These are phyloP conservation scores for Polia nebulosa DNA, from an alignment of 2,888 invertebrate genomes.

Conservation along the genomic window DNA sequence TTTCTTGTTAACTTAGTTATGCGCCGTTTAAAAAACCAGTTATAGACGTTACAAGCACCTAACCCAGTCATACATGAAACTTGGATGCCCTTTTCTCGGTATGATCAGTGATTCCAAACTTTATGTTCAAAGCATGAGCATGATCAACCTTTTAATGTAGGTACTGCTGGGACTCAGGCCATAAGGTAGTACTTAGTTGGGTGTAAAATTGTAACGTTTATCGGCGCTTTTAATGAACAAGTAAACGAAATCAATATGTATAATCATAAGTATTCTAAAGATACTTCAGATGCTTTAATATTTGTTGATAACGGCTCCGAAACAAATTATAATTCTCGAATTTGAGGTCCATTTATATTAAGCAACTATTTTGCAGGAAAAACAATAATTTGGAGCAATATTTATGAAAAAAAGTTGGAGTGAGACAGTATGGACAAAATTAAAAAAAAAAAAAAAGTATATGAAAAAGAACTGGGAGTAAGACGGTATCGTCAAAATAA, in stretches of 20 bases:
- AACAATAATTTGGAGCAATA: neutral
- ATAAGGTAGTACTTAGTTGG: too few relatives aligned
- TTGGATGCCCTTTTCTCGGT: neutral
- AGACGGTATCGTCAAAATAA: too few relatives aligned
- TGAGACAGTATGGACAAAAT: too few relatives aligned
- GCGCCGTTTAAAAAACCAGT: neutral
- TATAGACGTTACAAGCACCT: neutral
- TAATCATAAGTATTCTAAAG: neutral
- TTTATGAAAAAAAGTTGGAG: too few relatives aligned
- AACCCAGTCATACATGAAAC: neutral
- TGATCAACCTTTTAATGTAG: too few relatives aligned
- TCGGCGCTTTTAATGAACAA: neutral
- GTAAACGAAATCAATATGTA: neutral
- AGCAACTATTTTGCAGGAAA: constrained; percentile 1
- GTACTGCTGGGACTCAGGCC: too few relatives aligned
- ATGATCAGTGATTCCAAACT: too few relatives aligned
- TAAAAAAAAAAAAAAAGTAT: too few relatives aligned
- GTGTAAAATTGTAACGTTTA: neutral
- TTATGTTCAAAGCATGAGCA: too few relatives aligned
- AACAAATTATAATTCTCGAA: constrained; percentile 18
- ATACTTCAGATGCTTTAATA: constrained; percentile 25
- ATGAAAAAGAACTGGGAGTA: too few relatives aligned
- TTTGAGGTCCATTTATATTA: neutral
- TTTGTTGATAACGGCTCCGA: constrained; percentile 5
- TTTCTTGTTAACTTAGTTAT: neutral